Evolutionary conservation across 2,888 invertebrate species (phyloP).

Genomic region (Yponomeuta malinellus): DNA sequence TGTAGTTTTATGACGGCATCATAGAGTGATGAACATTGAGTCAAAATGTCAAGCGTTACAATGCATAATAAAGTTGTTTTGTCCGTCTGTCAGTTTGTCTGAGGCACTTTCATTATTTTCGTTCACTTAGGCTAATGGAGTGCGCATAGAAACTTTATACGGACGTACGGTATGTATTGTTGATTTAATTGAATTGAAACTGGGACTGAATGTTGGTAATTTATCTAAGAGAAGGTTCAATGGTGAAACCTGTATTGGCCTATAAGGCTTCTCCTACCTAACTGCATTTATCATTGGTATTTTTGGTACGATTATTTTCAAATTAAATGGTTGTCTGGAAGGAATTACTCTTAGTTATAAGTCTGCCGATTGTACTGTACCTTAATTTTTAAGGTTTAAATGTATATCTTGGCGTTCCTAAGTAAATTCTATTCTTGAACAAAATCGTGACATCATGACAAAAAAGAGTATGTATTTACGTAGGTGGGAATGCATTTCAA

Average conservation of each 20-base stretch:
- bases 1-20: background rate
- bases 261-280: background rate
- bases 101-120: conserved; percentile 3
- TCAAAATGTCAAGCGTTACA: conserved; percentile 3
- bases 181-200: conserved; percentile 3
- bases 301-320: background rate
- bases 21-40: conserved; percentile 3
- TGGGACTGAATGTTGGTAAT: conserved; percentile 1
- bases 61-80: background rate
- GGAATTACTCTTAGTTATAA: too few relatives aligned
- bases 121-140: conserved; percentile 1
- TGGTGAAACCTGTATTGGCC: background rate
- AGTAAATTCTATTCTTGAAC: too few relatives aligned
- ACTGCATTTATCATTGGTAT: background rate
- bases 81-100: conserved; percentile 1
- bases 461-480: too few relatives aligned
- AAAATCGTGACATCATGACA: too few relatives aligned
- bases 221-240: background rate
- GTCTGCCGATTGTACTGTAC: too few relatives aligned
- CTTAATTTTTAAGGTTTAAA: too few relatives aligned
- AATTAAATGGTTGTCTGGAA: too few relatives aligned
- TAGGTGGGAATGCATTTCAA: too few relatives aligned
- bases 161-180: conserved; percentile 1
- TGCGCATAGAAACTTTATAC: conserved; percentile 1
- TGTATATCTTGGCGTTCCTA: too few relatives aligned